Percentiles rank a stretch among this genome's conserved stretches.
Evolutionary conservation across 2,888 invertebrate species (phyloP).

Genomic region (Atethmia centrago): DNA sequence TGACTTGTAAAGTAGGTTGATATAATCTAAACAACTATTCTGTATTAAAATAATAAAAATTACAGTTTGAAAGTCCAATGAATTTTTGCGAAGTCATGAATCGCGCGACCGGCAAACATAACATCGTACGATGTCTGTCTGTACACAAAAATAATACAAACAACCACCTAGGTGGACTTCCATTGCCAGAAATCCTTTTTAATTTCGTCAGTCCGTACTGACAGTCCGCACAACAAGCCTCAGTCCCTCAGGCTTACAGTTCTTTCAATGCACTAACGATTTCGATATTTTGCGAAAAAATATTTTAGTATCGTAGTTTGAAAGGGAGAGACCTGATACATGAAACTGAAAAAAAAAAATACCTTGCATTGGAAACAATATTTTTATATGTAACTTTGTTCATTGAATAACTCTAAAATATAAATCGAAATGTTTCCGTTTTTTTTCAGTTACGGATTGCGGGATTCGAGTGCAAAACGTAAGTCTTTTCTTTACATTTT

Average conservation of each 20-base stretch:
- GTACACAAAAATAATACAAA: constrained; percentile 6
- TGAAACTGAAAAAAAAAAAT: too few species aligned
- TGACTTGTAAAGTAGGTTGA: neutral
- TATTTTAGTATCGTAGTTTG: constrained; percentile 8
- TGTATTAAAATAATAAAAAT: neutral
- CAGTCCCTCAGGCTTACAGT: neutral
- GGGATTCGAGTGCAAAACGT: too few species aligned
- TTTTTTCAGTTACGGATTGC: too few species aligned
- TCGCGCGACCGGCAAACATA: neutral
- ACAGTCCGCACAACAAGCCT: constrained; percentile 2
- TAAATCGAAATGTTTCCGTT: too few species aligned
- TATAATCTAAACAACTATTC: neutral
- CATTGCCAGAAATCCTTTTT: constrained; percentile 24
- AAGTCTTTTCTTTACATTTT: too few species aligned
- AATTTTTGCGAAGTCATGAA: neutral
- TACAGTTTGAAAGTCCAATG: too few species aligned
- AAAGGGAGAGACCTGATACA: neutral
- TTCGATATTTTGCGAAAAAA: constrained; percentile 1
- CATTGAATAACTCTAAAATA: too few species aligned
- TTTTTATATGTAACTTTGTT: too few species aligned
- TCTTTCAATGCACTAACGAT: constrained; percentile 16
- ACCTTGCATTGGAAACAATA: too few species aligned
- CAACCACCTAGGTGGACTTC: neutral
- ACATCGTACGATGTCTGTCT: too few species aligned
- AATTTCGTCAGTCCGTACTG: constrained; percentile 17